These are phyloP conservation scores for Eupelmus urozonus DNA, from an alignment of 2,888 invertebrate genomes.

Conservation along the genomic window DNA sequence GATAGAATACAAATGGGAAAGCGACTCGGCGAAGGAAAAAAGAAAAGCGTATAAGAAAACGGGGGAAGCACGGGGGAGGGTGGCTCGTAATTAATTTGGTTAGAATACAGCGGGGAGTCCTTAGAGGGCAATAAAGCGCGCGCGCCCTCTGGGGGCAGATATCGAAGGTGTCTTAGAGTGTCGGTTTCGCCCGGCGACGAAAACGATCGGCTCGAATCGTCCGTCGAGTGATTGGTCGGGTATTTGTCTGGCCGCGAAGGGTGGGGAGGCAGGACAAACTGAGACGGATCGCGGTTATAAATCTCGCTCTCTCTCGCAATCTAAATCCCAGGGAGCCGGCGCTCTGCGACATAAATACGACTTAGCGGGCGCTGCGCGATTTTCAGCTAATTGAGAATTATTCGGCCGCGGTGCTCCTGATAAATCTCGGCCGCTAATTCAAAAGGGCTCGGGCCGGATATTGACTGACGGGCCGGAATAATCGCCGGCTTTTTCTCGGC, in stretches of 20 bases:
- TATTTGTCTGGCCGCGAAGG: constrained; percentile 16
- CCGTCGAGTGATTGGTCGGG: constrained; percentile 13
- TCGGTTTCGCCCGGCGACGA: neutral
- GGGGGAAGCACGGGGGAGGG: too few relatives aligned
- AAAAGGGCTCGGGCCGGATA: neutral
- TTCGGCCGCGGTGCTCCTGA: constrained; percentile 62
- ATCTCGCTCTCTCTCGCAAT: constrained; percentile 72
- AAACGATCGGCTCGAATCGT: constrained; percentile 2
- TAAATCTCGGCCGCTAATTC: neutral
- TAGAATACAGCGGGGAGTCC: constrained; percentile 46
- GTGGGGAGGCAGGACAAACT: constrained; percentile 67
- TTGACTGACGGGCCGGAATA: neutral
- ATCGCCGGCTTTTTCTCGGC: constrained; percentile 19
- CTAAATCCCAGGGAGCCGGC: constrained; percentile 69
- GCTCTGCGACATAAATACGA: constrained; percentile 75
- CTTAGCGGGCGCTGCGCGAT: constrained; percentile 70
- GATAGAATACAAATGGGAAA: too few relatives aligned
- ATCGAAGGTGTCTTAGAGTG: too few relatives aligned
- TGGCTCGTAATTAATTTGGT: constrained; percentile 35
- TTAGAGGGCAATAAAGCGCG: constrained; percentile 25
- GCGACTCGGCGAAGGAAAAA: neutral
- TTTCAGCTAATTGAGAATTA: constrained; percentile 77
- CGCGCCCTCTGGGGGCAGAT: neutral
- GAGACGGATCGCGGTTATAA: constrained; percentile 76
- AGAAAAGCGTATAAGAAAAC: neutral